These are phyloP conservation scores for Salvator merianae DNA, from an alignment of 2,113 vertebrate species.

Conservation along the genomic window DNA sequence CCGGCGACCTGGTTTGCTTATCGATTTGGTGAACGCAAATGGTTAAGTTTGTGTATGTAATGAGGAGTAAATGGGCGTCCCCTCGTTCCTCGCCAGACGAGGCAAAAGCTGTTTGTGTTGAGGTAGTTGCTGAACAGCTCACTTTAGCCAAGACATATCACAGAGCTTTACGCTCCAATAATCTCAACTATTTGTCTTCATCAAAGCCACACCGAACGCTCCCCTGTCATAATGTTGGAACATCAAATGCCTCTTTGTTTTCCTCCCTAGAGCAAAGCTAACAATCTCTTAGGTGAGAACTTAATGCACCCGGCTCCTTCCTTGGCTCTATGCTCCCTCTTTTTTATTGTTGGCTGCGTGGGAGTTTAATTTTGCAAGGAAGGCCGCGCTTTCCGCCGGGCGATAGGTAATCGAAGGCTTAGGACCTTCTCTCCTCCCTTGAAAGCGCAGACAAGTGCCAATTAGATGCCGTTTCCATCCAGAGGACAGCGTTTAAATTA, in stretches of 20 bases:
- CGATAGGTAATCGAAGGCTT: neutral
- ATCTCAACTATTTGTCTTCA: slow-evolving; percentile 11
- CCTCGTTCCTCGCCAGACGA: too few species aligned
- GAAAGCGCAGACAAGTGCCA: neutral
- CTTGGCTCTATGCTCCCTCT: too few species aligned
- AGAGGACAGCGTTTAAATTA: neutral
- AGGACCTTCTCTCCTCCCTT: neutral
- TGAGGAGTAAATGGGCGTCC: neutral
- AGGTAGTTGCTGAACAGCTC: neutral
- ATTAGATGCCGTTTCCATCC: neutral
- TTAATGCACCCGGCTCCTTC: neutral
- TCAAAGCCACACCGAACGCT: neutral
- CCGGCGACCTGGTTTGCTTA: too few species aligned
- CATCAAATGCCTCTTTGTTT: neutral
- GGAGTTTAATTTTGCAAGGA: slow-evolving; percentile 8
- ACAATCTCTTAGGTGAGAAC: neutral
- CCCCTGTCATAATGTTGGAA: neutral
- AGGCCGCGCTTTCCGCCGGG: neutral
- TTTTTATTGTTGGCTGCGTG: neutral
- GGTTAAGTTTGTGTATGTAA: neutral
- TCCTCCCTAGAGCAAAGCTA: neutral
- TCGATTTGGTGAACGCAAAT: too few species aligned
- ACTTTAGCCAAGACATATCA: neutral
- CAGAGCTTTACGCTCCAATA: neutral
- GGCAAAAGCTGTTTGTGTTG: neutral